These are phyloP conservation scores for Nymphalis c-album DNA, from an alignment of 2,888 invertebrate genomes.

Conservation along the genomic window DNA sequence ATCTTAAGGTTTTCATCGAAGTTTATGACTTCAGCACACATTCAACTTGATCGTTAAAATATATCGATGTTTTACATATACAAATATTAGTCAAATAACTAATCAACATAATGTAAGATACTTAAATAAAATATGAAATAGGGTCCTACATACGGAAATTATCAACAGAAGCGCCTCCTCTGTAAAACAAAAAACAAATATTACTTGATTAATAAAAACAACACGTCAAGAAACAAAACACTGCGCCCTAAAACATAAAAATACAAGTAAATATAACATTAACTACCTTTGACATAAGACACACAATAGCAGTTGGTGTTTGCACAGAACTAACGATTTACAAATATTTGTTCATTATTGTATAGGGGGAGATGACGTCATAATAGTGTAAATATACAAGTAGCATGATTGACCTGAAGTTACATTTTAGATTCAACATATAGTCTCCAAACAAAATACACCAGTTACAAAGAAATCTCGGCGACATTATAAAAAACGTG, in stretches of 20 bases:
- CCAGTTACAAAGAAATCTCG: too few relatives aligned
- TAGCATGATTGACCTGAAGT: too few relatives aligned
- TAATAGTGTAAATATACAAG: constrained; percentile 28
- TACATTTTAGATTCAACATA: too few relatives aligned
- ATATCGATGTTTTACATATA: neutral
- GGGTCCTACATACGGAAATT: too few relatives aligned
- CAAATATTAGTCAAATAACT: too few relatives aligned
- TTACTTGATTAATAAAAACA: neutral
- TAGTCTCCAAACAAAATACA: too few relatives aligned
- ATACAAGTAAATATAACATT: neutral
- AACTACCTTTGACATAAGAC: neutral
- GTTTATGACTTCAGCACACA: neutral
- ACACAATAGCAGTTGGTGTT: neutral
- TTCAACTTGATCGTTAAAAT: neutral
- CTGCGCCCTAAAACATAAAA: neutral
- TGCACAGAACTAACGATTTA: constrained; percentile 53
- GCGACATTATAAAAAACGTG: too few relatives aligned
- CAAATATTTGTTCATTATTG: constrained; percentile 67
- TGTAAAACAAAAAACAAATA: neutral
- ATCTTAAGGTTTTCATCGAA: too few relatives aligned
- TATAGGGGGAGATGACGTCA: constrained; percentile 48
- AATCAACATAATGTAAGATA: too few relatives aligned
- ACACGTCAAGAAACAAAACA: neutral
- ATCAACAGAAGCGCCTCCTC: neutral
- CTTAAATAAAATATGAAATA: too few relatives aligned